Conservation (phyloP, 2,797 vertebrate genomes). For the Parauchenoglanis punctatus region DNA sequence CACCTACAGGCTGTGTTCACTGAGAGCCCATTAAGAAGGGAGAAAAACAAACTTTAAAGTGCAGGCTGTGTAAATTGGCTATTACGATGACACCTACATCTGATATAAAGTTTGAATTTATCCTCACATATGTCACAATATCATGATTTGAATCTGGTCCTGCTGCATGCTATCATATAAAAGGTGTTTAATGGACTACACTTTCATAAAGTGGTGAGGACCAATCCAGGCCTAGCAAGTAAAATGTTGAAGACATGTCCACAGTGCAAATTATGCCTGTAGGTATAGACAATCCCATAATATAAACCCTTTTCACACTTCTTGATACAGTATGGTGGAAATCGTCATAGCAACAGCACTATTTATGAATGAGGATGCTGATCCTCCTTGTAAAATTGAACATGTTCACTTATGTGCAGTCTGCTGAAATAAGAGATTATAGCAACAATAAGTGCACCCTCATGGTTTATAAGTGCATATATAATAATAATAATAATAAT, state of each 20-base stretch:
- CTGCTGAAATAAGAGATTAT: not conserved
- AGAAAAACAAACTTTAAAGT: not conserved
- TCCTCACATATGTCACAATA: not conserved
- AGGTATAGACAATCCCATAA: not conserved
- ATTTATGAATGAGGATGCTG: not conserved
- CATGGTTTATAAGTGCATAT: not conserved
- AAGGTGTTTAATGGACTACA: not conserved
- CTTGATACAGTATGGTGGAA: not conserved
- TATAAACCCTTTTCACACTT: not conserved
- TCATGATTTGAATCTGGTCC: not conserved
- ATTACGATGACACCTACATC: not conserved
- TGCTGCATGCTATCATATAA: not conserved
- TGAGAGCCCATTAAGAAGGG: not conserved
- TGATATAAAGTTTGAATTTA: not conserved
- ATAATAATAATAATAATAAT: not conserved
- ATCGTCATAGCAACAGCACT: conserved; percentile 2
- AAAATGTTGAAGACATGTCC: not conserved
- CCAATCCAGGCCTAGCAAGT: not conserved
- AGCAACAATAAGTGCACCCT: not conserved
- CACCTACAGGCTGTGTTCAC: not conserved
- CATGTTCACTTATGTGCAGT: not conserved
- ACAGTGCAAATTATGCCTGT: not conserved
- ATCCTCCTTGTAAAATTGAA: not conserved
- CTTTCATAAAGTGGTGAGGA: not conserved
- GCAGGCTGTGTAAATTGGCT: not conserved